Conservation (phyloP, 30 jellyfish, hydroid and myxozoan species). For the Turritopsis dohrnii region DNA sequence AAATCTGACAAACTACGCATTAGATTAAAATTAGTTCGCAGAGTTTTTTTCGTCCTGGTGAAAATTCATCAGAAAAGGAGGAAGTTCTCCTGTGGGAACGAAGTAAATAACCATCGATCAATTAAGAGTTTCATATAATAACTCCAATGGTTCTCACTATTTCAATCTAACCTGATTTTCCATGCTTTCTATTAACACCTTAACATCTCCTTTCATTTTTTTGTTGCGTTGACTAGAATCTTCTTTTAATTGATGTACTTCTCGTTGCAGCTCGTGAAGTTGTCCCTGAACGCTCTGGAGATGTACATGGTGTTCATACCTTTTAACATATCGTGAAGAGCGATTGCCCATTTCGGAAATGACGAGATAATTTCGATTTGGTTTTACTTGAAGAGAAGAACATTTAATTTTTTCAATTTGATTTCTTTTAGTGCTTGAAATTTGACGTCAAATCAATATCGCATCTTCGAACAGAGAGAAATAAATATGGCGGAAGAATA, state of each 20-base stretch:
- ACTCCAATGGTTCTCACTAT: neutral
- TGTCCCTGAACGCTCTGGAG: neutral
- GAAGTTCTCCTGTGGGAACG: neutral
- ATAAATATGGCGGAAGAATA: no score
- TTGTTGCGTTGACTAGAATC: neutral
- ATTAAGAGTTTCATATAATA: neutral
- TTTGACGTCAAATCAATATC: neutral
- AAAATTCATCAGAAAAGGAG: no score
- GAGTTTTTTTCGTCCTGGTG: no score
- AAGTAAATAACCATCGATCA: no score
- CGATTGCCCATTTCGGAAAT: conserved; percentile 2
- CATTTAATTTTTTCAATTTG: no score
- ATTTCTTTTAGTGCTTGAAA: neutral
- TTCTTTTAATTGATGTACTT: neutral
- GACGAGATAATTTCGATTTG: no score
- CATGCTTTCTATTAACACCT: neutral
- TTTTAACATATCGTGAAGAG: neutral
- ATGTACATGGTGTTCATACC: conserved; percentile 4
- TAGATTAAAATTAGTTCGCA: no score
- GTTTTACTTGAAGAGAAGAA: no score
- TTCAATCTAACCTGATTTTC: conserved; percentile 1
- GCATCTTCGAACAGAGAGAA: no score
- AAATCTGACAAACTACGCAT: no score
- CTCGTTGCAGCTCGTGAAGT: conserved; percentile 6
- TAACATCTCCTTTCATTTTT: neutral